These are phyloP conservation scores for Calvadosia cruxmelitensis DNA, from an alignment of 30 jellyfish, hydroid and myxozoan species.

Conservation along the genomic window DNA sequence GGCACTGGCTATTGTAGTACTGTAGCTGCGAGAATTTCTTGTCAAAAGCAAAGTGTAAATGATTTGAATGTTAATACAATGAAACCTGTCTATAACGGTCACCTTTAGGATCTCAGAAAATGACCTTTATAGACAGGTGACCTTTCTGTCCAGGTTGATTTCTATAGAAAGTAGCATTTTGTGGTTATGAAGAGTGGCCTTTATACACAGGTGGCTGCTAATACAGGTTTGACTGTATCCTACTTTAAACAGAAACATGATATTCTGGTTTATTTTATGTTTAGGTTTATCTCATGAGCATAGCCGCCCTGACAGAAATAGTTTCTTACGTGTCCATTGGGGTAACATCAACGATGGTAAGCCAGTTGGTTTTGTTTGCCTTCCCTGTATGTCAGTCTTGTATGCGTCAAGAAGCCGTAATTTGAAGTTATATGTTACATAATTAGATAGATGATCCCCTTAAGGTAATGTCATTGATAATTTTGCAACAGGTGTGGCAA, in stretches of 20 bases:
- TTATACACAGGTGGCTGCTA: not conserved
- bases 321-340: slow-evolving; percentile 20
- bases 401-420: no score
- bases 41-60: not conserved
- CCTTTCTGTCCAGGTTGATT: not conserved
- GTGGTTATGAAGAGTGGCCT: no score
- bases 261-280: slow-evolving; percentile 15
- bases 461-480: no score
- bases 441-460: no score
- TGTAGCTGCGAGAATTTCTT: no score
- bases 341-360: slow-evolving; percentile 24
- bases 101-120: not conserved
- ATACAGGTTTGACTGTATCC: not conserved
- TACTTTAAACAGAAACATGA: not conserved
- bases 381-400: no score
- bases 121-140: not conserved
- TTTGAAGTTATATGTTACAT: no score
- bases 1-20: no score
- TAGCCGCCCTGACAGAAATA: slow-evolving; percentile 51
- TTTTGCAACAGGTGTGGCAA: no score
- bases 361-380: no score
- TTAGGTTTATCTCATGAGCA: slow-evolving; percentile 78
- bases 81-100: not conserved
- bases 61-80: no score
- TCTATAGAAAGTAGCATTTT: no score